A percentile compares a stretch with the other conserved stretches of the same genome.
Conservation (phyloP, 2,888 invertebrate species). For the Charanyca ferruginea region DNA sequence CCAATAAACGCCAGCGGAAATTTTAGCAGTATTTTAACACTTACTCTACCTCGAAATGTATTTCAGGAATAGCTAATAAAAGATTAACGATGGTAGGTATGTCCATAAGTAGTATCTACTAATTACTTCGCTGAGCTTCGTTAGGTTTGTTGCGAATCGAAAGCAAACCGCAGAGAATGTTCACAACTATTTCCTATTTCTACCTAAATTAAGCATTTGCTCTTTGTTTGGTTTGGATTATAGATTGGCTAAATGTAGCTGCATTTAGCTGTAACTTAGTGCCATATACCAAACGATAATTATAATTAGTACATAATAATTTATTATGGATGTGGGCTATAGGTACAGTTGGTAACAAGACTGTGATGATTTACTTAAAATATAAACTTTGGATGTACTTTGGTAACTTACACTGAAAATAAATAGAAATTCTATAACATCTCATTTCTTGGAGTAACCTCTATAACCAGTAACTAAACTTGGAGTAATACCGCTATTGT, state of each 20-base stretch:
- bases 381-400: slow-evolving; percentile 81
- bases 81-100: slow-evolving; percentile 21
- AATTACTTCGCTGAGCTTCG: slow-evolving; percentile 42
- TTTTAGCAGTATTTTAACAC: slow-evolving; percentile 34
- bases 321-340: slow-evolving; percentile 39
- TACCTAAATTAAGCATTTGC: neutral
- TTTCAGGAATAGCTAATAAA: slow-evolving; percentile 55
- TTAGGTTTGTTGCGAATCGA: slow-evolving; percentile 1
- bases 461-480: slow-evolving; percentile 89
- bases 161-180: slow-evolving; percentile 19
- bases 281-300: too few species aligned
- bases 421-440: slow-evolving; percentile 51
- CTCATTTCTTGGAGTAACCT: slow-evolving; percentile 84
- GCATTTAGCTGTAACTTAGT: too few species aligned
- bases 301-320: slow-evolving; percentile 36
- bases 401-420: slow-evolving; percentile 73
- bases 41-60: slow-evolving; percentile 31
- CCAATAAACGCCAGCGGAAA: slow-evolving; percentile 45
- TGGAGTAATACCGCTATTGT: slow-evolving; percentile 85
- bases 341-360: slow-evolving; percentile 46
- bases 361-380: slow-evolving; percentile 59
- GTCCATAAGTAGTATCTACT: slow-evolving; percentile 22
- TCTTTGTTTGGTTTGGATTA: neutral
- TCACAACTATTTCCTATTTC: slow-evolving; percentile 21
- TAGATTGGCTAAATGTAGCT: neutral